Percentiles rank a stretch among this genome's conserved stretches.
phyloP scores from a whole-genome alignment of 2,113 vertebrate genomes.

The western clawed frog (Xenopus tropicalis) region DNA sequence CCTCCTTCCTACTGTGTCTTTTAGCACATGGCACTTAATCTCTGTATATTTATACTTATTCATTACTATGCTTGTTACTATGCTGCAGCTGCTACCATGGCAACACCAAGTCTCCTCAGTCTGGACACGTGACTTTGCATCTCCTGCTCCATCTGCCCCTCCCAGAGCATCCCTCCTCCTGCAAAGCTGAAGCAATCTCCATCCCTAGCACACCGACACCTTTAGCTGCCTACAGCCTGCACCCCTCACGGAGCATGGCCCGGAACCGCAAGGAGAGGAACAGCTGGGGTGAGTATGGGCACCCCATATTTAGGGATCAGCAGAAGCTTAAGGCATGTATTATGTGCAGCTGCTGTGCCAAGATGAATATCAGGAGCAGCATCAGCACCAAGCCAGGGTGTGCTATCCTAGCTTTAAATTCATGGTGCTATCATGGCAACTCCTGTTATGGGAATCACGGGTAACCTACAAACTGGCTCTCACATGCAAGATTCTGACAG shows the following conservation, averaged over 20 bases:
- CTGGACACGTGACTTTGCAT: slow-evolving; percentile 26
- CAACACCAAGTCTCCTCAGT: slow-evolving; percentile 1
- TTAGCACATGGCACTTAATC: too few relatives aligned
- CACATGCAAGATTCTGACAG: too few relatives aligned
- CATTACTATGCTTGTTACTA: too few relatives aligned
- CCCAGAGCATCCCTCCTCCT: slow-evolving; percentile 38
- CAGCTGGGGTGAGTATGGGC: slow-evolving; percentile 83
- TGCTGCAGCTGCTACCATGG: neutral
- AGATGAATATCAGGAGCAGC: neutral
- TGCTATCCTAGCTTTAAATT: neutral
- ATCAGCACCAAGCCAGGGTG: slow-evolving; percentile 1
- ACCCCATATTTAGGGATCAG: neutral
- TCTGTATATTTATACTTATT: too few relatives aligned
- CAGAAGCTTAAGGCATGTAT: neutral
- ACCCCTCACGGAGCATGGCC: slow-evolving; percentile 23
- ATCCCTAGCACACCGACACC: slow-evolving; percentile 40
- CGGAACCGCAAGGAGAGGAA: slow-evolving; percentile 76
- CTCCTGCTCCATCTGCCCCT: slow-evolving; percentile 7
- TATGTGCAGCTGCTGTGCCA: neutral
- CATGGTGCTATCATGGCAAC: too few relatives aligned
- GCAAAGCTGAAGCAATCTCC: slow-evolving; percentile 34
- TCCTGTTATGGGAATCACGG: too few relatives aligned
- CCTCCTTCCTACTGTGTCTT: too few relatives aligned
- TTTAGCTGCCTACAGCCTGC: slow-evolving; percentile 35
- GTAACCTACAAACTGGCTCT: too few relatives aligned